phyloP scores from a whole-genome alignment of 2,113 vertebrate species.

The Sebastes schlegelii region DNA sequence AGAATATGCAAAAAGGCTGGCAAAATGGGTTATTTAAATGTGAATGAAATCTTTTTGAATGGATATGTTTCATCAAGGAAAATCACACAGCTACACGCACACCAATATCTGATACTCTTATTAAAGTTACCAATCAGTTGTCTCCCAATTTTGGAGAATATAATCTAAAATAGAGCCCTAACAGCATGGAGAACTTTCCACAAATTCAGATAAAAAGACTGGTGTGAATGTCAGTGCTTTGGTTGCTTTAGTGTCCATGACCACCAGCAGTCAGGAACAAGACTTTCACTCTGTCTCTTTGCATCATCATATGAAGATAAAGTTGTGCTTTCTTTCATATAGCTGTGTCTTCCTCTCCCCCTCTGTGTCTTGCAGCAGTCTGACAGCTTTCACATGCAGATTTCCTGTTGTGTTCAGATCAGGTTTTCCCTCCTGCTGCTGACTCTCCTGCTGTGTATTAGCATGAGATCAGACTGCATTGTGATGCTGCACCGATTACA shows the following conservation, averaged over 20 bases:
- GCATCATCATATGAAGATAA: neutral
- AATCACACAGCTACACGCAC: neutral
- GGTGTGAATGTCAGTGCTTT: neutral
- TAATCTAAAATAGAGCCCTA: neutral
- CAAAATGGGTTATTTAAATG: no score
- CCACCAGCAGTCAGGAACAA: neutral
- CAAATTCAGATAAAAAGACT: neutral
- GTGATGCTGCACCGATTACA: slow-evolving; percentile 63
- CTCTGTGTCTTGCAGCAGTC: slow-evolving; percentile 9
- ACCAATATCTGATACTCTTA: neutral
- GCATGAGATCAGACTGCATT: slow-evolving; percentile 73
- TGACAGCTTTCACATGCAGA: slow-evolving; percentile 50
- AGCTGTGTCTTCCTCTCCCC: slow-evolving; percentile 8
- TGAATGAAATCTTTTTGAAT: no score
- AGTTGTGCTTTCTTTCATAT: neutral
- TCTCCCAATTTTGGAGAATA: neutral
- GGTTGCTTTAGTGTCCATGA: neutral
- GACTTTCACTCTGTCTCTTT: neutral
- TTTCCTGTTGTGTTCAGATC: slow-evolving; percentile 31
- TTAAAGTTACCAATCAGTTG: no score
- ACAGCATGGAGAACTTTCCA: neutral
- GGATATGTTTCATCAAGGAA: no score
- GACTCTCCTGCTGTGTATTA: slow-evolving; percentile 66
- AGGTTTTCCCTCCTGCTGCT: slow-evolving; percentile 56
- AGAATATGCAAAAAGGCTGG: no score